Evolutionary conservation across 2,113 vertebrate genomes (phyloP), one percentile per base, ranked within the genome.

Genomic region (Atlantisia rogersi): DNA sequence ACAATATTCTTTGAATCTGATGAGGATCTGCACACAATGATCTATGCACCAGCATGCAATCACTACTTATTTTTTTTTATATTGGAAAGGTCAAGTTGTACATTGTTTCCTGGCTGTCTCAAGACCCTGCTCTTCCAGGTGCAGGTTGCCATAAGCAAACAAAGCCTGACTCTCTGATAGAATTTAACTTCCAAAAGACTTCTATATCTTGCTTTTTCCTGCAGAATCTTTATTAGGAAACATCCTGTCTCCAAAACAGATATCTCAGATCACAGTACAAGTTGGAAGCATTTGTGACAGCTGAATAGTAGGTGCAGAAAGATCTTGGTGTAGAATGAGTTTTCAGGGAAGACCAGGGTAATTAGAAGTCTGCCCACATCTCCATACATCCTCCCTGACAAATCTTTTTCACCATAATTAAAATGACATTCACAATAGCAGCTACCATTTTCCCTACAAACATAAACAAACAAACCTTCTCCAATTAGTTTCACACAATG

Each of bases 361-460:
- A 92, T 93, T 95, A 44, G 44, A 80, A 91, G 29, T 80, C 88
- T 92, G 16, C 35, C 76, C 24, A 42, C 67, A 40, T 81, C 56
- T 92, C 69, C 42, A 64, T 83, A 63, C 37, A 86, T 55, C 60
- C 75, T 87, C 40, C 77, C 68, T 92, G 87, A 92, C 71, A 94
- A 91, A 82, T 50, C 37, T 79, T 95, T 97, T 52, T 59, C 52
- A 91, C 63, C 18, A 44, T 95, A 95, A 96, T 97, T 95, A 90
- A 59, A 92, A 94, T 94, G 85, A 87, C 95, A 97, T 94, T 95
- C 88, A 95, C 64, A 97, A 76, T 80, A 91, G n/a, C 73, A 95
- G 46, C 50, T 87, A 86, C 59, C 70, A 88, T 90, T 89, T 94
- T 89, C 35, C 55, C 44, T 58, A 76, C 24, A 81, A 92, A 75